Base-by-base conservation (phyloP, 2,113 vertebrate genomes). In the Eidolon helvum region DNA sequence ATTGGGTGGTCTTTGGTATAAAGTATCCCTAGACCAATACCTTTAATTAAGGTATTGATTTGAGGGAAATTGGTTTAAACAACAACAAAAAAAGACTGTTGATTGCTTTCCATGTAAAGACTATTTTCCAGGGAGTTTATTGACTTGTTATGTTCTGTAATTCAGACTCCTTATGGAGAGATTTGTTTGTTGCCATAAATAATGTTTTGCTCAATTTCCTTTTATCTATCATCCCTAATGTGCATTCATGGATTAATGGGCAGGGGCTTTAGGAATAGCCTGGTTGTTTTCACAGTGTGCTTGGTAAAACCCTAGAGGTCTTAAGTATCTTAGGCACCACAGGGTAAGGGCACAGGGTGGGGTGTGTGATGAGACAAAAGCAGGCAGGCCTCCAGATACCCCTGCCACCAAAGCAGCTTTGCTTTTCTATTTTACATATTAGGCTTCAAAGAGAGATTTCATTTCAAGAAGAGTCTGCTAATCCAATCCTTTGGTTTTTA, bases 391-490 rank as follows among this genome's bases (percentile, higher is more conserved):
- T 80, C 74, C 21, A 50, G 78, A 74, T 6, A 57, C 24, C 7
- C 18, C 5, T 10, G 10, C 45, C 28, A 74, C 35, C 33, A 77
- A 19, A 91, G 26, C 87, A 80, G 24, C 50, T 71, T 90, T 38
- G 71, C 48, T 69, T 89, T 96, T 79, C 43, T 93, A 35, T 69
- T 75, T 85, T 30, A 74, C 21, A 57, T 61, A 48, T 80, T 91
- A 63, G 57, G 2, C n/a, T 96, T 96, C 65, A 15, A 57, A 95
- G 57, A 86, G 75, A 92, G 33, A 63, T 66, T 93, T 87, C 92
- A 75, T 59, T 85, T 86, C 59, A 94, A 57, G n/a, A 86, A 74
- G 38, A 45, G 38, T n/a, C 61, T 88, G 65, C 26, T 96, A 71
- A 68, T 14, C 15, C 33, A 95, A 45, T 12, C 33, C 50, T 93